Base-by-base conservation (phyloP, 2,888 invertebrate species). In the Melipona beecheii region DNA sequence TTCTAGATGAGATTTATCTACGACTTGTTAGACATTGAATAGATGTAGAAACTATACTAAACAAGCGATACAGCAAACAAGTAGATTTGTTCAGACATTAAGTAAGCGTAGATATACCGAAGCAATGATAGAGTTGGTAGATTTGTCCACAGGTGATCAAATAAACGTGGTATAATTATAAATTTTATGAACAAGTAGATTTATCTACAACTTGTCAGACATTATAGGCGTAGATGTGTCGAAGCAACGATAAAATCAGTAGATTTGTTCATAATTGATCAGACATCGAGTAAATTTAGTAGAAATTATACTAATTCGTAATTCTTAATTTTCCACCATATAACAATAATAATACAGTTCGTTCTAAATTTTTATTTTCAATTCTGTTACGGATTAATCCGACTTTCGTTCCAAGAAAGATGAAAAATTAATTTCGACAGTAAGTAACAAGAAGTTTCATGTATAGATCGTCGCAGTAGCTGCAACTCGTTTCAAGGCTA, bases 401-500 rank as follows among this genome's bases (percentile, higher is more conserved):
- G 36, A 9, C 9, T 9, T 11, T 43, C 9, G 43, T 43, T 43
- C 43, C 43, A 9, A 43, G 43, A 43, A 43, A 64, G 9, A 21
- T 58, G 21, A 27, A 64, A 19, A 3, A 60, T 60, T 36, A 64
- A 19, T 64, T 64, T 31, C 1, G 31, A 64, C 36, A 5, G 27
- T n/a, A 64, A n/a, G n/a, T 19, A 50, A 19, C 15, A 50, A 43
- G 31, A 73, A 73, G 11, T 62, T 62, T 52, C 15, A 50, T 17
- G 11, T 4, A 31, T 24, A 13, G 54, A 9, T 65, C 17, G 49
- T 49, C 43, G 43, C 15, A 36, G 19, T 19, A 24, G 13, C 65
- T 60, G 36, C 56, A 78, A 73, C 70, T 69, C 62, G 62, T 50
- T 31, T 21, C 65, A 19, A 60, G 58, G 66, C 81, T 76, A 81